Base-by-base conservation (phyloP, 30 jellyfish, hydroid and myxozoan species). In the Rhopilema esculentum region DNA sequence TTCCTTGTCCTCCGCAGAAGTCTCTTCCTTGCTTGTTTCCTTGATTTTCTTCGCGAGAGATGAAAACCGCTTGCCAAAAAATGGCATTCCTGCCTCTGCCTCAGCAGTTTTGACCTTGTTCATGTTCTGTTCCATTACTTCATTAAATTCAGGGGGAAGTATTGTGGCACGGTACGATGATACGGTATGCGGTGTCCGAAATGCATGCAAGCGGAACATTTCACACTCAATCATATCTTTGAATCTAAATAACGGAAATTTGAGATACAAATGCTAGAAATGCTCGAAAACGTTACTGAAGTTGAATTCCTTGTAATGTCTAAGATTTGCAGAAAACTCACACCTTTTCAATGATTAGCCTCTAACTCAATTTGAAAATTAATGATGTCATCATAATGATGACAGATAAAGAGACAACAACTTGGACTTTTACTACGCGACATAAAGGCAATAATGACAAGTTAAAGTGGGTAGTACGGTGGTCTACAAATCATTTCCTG, bases 161-260 rank as follows among this genome's bases (percentile, higher is more conserved):
- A 74, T 77, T 27, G 91, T 81, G 0, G 97, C 93, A 31, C 99
- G 97, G 66, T 76, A 95, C n/a, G 99, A 88, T 16, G 93, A 4
- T 8, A 90, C 96, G 24, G 72, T 25, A 28, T 85, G 98, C 49
- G 85, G 84, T 19, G 96, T 75, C 18, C 31, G 49, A 73, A 90
- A 90, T 16, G 97, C 93, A 30, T 88, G 84, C 16, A 95, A 83
- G 4, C 77, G 83, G 73, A 95, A 85, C 30, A 89, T 83, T 40
- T 95, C 99, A 53, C 96, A 85, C 67, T 95, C 99, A 2, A 95
- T 82, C 90, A 67, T 63, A 57, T 73, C 96, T 66, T 90, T 90
- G 91, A 85, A 95, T 63, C 99, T 95, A 77, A 50, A 67, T 0
- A 49, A 64, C 72, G 64, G 31, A 2, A 62, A 31, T 15, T 75